Evolutionary conservation across 2,113 vertebrate genomes (phyloP).

Genomic region (Pelmatolapia mariae): DNA sequence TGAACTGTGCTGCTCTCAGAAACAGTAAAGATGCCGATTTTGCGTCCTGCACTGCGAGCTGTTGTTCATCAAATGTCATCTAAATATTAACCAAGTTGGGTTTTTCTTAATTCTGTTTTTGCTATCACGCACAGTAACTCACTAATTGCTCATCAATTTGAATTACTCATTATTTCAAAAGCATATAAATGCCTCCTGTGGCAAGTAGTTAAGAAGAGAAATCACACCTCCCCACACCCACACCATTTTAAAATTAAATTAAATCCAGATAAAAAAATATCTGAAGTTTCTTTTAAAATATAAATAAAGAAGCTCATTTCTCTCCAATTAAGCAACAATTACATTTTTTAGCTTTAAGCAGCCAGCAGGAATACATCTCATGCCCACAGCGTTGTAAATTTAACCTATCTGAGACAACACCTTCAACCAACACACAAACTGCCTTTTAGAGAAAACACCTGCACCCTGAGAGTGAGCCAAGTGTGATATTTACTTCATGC

Average conservation of each 20-base stretch:
- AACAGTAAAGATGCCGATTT: background rate
- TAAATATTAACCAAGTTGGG: background rate
- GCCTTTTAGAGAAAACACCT: background rate
- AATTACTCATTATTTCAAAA: background rate
- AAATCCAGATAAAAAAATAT: background rate
- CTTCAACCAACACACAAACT: background rate
- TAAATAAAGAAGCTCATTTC: background rate
- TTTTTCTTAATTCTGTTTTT: background rate
- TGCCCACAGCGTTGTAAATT: background rate
- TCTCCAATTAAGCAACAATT: background rate
- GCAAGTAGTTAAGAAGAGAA: background rate
- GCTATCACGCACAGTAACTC: background rate
- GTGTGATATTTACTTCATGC: background rate
- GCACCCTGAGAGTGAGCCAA: background rate
- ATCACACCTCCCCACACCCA: background rate
- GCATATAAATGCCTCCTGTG: background rate
- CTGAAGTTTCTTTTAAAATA: too few relatives aligned
- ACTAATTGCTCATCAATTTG: background rate
- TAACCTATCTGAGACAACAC: background rate
- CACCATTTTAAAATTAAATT: background rate
- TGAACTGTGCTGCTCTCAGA: background rate
- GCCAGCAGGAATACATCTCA: background rate
- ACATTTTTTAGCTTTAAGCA: background rate
- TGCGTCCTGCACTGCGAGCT: background rate
- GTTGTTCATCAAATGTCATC: background rate